Evolutionary conservation across 2,797 vertebrate genomes (phyloP).

Genomic region (Aratinga solstitialis): DNA sequence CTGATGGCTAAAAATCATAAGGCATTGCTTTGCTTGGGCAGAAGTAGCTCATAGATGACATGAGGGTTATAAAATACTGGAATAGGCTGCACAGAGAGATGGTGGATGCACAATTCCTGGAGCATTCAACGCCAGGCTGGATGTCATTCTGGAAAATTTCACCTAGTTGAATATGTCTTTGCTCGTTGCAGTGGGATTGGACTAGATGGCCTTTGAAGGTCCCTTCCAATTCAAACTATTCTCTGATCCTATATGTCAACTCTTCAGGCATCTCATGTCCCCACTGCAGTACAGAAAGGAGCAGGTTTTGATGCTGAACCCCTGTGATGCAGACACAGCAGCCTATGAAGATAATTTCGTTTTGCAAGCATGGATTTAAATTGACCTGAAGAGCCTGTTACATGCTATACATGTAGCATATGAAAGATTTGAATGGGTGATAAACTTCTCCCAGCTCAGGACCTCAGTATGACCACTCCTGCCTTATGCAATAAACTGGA

Average conservation of each 20-base stretch:
- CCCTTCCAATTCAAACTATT: neutral
- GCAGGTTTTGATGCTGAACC: neutral
- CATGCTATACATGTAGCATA: neutral
- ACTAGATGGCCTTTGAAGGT: neutral
- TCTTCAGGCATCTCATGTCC: neutral
- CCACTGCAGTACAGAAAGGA: neutral
- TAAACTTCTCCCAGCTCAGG: neutral
- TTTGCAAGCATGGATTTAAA: neutral
- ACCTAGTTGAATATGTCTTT: neutral
- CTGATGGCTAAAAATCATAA: neutral
- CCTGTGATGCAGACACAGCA: neutral
- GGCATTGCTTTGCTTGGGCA: neutral
- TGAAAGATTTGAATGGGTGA: fast-evolving
- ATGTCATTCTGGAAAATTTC: neutral
- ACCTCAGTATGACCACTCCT: neutral
- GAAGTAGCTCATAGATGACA: neutral
- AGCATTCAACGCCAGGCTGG: neutral
- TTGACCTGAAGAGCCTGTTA: neutral
- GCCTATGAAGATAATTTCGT: neutral
- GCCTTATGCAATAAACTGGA: neutral
- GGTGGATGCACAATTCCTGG: neutral
- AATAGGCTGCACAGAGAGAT: neutral
- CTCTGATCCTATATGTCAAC: neutral
- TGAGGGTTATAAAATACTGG: neutral
- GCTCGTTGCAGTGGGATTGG: neutral